Evolutionary conservation across 2,888 invertebrate species (phyloP), one percentile per base, ranked within the genome.

Genomic region (Agriopis aurantiaria): DNA sequence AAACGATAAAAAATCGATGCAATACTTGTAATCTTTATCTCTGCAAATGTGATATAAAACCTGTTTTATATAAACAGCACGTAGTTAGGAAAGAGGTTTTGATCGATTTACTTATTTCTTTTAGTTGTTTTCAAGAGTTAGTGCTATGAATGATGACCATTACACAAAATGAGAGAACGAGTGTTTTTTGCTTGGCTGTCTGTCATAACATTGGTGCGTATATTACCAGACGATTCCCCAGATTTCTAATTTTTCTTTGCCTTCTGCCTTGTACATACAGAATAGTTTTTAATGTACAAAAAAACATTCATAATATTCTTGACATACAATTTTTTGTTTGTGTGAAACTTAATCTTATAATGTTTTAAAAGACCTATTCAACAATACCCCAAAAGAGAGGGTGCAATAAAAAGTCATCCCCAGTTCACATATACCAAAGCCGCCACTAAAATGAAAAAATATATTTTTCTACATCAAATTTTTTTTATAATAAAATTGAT

Each of bases 1-100:
- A 33, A 66, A 72, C 60, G 46, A 45, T 45, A 40, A 68, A 56
- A 12, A 40, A 65, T 51, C 52, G 17, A 71, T 46, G 71, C 65
- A 76, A 76, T 14, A 68, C 7, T 7, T 9, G 40, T 46, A 71
- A 68, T 48, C 17, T 49, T 64, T 75, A 72, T 57, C 53, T 45
- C 14, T 55, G 52, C 11, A 69, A 71, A 68, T 59, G 51, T 69
- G 70, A 71, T 76, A 76, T 48, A 77, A 78, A 12, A 48, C 48
- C 48, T 48, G 48, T 6, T 12, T 48, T 48, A 48, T 77, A 72
- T 69, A 75, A 72, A 12, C 8, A 57, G 76, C 88, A 84, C 85
- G 87, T 85, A 88, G 72, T 85, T 59, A n/a, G 43, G 40, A 57
- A 40, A 61, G 68, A 59, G 57, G 68, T 64, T 73, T 73, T 49